phyloP scores from a whole-genome alignment of 2,888 invertebrate genomes.

The Amorpha juglandis region DNA sequence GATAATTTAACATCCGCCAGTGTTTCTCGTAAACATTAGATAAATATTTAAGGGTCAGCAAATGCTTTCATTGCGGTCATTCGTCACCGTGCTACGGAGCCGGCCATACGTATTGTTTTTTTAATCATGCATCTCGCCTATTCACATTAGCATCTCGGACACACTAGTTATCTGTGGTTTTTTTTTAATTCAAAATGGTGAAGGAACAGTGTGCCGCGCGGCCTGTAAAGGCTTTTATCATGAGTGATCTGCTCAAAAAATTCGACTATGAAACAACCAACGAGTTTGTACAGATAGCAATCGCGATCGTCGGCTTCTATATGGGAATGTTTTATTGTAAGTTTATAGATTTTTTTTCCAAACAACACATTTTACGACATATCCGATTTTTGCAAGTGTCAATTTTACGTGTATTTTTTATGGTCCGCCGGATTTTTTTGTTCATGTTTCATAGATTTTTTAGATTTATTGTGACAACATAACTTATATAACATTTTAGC shows the following conservation, averaged over 20 bases:
- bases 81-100: slow-evolving; percentile 45
- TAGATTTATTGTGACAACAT: too few relatives aligned
- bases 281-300: slow-evolving; percentile 67
- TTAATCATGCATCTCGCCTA: slow-evolving; percentile 50
- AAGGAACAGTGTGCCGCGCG: slow-evolving; percentile 71
- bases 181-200: slow-evolving; percentile 58
- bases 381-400: background rate
- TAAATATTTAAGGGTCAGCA: slow-evolving; percentile 48
- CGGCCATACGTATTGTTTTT: slow-evolving; percentile 52
- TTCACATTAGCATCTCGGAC: slow-evolving; percentile 65
- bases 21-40: slow-evolving; percentile 31
- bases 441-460: too few relatives aligned
- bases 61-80: slow-evolving; percentile 49
- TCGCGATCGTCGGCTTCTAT: slow-evolving; percentile 71
- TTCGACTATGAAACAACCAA: slow-evolving; percentile 68
- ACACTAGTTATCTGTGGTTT: slow-evolving; percentile 72
- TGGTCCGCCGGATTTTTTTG: too few relatives aligned
- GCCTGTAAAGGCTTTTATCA: slow-evolving; percentile 74
- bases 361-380: background rate
- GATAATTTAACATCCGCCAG: slow-evolving; percentile 26
- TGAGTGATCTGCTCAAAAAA: slow-evolving; percentile 77
- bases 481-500: too few relatives aligned
- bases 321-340: slow-evolving; percentile 72
- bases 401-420: background rate
- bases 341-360: slow-evolving; percentile 41